Conservation (phyloP, 1,140 invertebrate genomes). For the Temnothorax longispinosus region DNA sequence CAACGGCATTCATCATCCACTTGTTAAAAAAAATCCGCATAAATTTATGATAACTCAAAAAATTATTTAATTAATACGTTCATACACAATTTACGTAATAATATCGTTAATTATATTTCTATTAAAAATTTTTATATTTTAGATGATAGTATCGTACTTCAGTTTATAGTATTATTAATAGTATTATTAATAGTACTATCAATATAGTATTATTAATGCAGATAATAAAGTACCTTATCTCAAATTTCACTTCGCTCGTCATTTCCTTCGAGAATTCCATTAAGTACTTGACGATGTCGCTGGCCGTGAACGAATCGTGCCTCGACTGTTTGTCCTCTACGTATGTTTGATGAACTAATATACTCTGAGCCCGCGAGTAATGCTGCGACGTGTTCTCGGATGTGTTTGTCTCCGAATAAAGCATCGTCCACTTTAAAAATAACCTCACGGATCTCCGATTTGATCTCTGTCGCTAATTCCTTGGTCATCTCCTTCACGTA, state of each 20-base stretch:
- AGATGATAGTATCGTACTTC: too few species aligned
- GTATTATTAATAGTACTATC: too few species aligned
- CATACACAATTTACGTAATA: neutral
- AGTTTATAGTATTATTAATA: too few species aligned
- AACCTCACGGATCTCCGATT: constrained; percentile 92
- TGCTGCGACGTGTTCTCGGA: constrained; percentile 81
- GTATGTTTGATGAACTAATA: constrained; percentile 31
- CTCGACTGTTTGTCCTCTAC: constrained; percentile 69
- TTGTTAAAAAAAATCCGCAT: constrained; percentile 59
- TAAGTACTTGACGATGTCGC: constrained; percentile 90
- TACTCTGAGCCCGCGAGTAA: constrained; percentile 64
- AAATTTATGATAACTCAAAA: neutral
- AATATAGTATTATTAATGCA: too few species aligned
- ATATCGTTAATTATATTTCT: neutral
- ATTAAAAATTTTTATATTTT: too few species aligned
- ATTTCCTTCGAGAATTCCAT: constrained; percentile 92
- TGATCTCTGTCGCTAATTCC: constrained; percentile 92
- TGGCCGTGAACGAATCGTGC: constrained; percentile 89
- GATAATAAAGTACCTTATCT: constrained; percentile 87
- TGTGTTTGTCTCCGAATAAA: constrained; percentile 87
- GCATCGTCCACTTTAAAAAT: constrained; percentile 92
- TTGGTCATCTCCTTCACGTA: constrained; percentile 92
- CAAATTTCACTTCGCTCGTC: constrained; percentile 92
- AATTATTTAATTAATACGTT: constrained; percentile 1
- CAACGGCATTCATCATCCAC: constrained; percentile 89